Evolutionary conservation across 2,113 vertebrate genomes (phyloP).

Genomic region (Leucoraja erinaceus): DNA sequence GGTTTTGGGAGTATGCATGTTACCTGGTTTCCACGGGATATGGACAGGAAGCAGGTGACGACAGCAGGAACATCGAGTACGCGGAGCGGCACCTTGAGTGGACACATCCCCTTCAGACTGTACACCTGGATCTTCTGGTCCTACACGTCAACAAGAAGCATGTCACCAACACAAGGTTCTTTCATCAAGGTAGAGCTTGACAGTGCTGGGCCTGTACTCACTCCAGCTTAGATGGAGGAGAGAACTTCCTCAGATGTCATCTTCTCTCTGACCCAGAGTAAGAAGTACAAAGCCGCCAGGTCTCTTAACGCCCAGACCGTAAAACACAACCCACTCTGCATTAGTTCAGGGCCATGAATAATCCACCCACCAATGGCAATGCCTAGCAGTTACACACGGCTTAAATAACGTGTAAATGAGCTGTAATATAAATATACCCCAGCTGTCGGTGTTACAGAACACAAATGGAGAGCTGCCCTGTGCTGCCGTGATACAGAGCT

Average conservation of each 20-base stretch:
- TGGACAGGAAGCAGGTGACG: conserved; percentile 79
- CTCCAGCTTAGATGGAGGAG: background rate
- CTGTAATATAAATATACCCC: too few species aligned
- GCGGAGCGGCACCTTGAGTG: conserved; percentile 74
- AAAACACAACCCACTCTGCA: too few species aligned
- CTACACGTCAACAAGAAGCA: conserved; percentile 48
- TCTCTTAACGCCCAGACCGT: too few species aligned
- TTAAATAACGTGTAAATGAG: too few species aligned
- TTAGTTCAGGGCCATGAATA: too few species aligned
- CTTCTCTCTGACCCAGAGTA: background rate
- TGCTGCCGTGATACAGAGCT: too few species aligned
- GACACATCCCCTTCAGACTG: conserved; percentile 91
- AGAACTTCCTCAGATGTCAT: background rate
- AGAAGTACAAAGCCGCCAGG: background rate
- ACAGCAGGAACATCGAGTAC: conserved; percentile 75
- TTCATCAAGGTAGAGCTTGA: too few species aligned
- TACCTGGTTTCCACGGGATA: conserved; percentile 76
- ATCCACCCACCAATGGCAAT: background rate
- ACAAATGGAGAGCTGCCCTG: background rate
- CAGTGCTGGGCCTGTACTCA: too few species aligned
- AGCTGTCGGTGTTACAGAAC: too few species aligned
- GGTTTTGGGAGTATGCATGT: conserved; percentile 31
- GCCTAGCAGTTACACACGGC: background rate
- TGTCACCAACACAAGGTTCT: too few species aligned
- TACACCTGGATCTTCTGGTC: conserved; percentile 92